Evolutionary conservation across 2,797 vertebrate genomes (phyloP), one percentile per base, ranked within the genome.

Genomic region (Amniataba percoides): DNA sequence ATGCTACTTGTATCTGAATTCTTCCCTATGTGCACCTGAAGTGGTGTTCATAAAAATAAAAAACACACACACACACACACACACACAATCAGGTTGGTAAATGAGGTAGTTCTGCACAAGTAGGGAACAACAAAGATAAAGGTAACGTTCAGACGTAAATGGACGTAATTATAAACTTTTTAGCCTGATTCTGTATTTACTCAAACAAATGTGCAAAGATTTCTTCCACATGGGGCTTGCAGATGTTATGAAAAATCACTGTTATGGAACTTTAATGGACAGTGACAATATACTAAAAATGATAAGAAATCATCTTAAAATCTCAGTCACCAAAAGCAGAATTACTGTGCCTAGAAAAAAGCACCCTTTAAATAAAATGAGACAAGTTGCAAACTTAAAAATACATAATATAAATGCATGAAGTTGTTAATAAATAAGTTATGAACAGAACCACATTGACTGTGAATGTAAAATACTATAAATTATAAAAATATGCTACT

Each of bases 11-110:
- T 53, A 58, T 57, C 62, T 16, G 48, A 56, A n/a, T 23, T 23
- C 5, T 39, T 53, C 58, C 19, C 39, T 15, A 52, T 10, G 19
- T 27, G 21, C 56, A 80, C 64, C 85, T 85, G 74, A n/a, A 75
- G 69, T 4, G 42, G 48, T 43, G 59, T 63, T 73, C n/a, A n/a
- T 25, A 58, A 46, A 48, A 67, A 39, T n/a, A n/a, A n/a, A n/a
- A n/a, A n/a, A n/a, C n/a, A n/a, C n/a, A n/a, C n/a, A n/a, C n/a
- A n/a, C n/a, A n/a, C n/a, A n/a, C n/a, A n/a, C n/a, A n/a, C n/a
- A n/a, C 27, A 53, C 52, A 60, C 49, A 57, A 68, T 53, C 19
- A 21, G 63, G 13, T 25, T 25, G 42, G 59, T 64, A 49, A 42
- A 74, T n/a, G 39, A 57, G 56, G 64, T 31, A 27, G 46, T 67